Conservation (phyloP, 2,888 invertebrate species). For the Aphodius sticticus region DNA sequence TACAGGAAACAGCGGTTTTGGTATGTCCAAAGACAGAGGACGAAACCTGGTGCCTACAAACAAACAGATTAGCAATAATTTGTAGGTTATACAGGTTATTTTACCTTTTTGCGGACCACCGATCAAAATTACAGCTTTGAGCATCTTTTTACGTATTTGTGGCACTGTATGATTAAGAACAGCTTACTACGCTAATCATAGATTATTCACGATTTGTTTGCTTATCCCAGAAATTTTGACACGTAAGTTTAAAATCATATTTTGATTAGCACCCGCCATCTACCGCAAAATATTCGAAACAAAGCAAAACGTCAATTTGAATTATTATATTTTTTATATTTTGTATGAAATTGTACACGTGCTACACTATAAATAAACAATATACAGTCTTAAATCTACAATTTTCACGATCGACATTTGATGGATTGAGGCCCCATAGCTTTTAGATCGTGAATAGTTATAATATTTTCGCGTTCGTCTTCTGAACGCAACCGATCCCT, state of each 20-base stretch:
- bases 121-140: conserved; percentile 89
- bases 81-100: conserved; percentile 29
- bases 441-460: not conserved
- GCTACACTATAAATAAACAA: not conserved
- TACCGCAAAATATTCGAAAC: not conserved
- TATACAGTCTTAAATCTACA: not conserved
- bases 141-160: conserved; percentile 59
- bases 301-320: not conserved
- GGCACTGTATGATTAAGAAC: not conserved
- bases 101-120: conserved; percentile 95
- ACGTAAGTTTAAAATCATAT: conserved; percentile 13
- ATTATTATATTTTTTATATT: not conserved
- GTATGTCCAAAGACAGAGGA: conserved; percentile 94
- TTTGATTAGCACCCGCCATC: conserved; percentile 14
- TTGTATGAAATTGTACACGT: not conserved
- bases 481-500: conserved; percentile 6
- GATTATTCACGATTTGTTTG: not conserved
- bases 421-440: not conserved
- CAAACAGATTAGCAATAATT: conserved; percentile 31
- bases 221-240: conserved; percentile 14
- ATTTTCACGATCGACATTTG: conserved; percentile 5
- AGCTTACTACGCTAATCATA: not conserved
- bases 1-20: conserved; percentile 97
- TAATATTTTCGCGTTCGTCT: not conserved
- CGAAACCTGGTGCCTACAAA: conserved; percentile 92